These are phyloP conservation scores for Rapana venosa DNA, from an alignment of 2,888 invertebrate genomes.

Conservation along the genomic window DNA sequence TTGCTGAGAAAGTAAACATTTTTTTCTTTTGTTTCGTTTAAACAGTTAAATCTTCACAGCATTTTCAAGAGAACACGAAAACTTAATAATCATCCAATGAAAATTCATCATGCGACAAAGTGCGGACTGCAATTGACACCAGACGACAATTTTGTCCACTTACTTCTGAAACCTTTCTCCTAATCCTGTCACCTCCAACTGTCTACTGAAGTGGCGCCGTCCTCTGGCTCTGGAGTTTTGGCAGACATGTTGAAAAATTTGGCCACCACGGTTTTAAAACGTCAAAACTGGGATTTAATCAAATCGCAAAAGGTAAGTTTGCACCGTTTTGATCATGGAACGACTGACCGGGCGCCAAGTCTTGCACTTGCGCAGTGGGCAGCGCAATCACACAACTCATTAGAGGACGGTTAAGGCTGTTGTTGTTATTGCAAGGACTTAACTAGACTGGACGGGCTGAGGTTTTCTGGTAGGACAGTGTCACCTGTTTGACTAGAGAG, in stretches of 20 bases:
- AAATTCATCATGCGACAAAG: background rate
- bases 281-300: background rate
- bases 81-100: too few species aligned
- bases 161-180: constrained; percentile 12
- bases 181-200: background rate
- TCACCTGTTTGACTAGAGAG: background rate
- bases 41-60: too few species aligned
- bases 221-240: background rate
- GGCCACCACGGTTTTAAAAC: background rate
- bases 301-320: background rate
- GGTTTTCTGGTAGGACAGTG: background rate
- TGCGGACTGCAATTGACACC: background rate
- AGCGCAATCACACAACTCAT: background rate
- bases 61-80: too few species aligned
- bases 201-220: background rate
- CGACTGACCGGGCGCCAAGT: background rate
- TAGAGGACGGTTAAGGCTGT: background rate
- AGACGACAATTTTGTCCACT: constrained; percentile 1
- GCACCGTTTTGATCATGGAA: too few species aligned
- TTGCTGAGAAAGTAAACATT: too few species aligned
- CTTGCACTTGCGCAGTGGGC: background rate
- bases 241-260: background rate
- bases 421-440: background rate
- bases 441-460: background rate
- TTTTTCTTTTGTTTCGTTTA: too few species aligned